Evolutionary conservation across 2,888 invertebrate genomes (phyloP).

Genomic region (Toxonevra muliebris): DNA sequence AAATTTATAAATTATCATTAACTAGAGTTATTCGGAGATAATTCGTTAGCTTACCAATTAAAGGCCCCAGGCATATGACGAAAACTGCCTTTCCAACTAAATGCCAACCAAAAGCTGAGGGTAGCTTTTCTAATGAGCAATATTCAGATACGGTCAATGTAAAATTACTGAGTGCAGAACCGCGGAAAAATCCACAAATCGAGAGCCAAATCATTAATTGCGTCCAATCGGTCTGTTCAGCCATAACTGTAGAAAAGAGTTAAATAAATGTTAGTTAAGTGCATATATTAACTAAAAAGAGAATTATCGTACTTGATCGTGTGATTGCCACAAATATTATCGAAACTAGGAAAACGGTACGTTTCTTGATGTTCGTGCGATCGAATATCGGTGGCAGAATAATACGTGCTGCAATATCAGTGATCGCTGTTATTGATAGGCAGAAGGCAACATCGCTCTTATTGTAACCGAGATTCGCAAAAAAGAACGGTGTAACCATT

Average conservation of each 20-base stretch:
- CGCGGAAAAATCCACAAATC: conserved; percentile 81
- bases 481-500: conserved; percentile 77
- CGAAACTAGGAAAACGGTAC: conserved; percentile 77
- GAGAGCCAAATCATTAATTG: conserved; percentile 76
- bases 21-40: not conserved
- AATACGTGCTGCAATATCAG: conserved; percentile 78
- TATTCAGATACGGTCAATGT: conserved; percentile 82
- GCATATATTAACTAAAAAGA: not conserved
- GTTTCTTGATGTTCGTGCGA: conserved; percentile 73
- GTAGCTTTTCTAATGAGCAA: conserved; percentile 76
- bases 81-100: conserved; percentile 80
- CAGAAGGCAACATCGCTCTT: conserved; percentile 77
- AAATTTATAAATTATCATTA: not conserved
- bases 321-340: conserved; percentile 77
- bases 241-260: conserved; percentile 71
- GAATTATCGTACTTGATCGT: conserved; percentile 73
- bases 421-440: conserved; percentile 77
- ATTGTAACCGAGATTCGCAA: conserved; percentile 71
- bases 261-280: not conserved
- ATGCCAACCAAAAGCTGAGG: conserved; percentile 80
- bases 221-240: conserved; percentile 77
- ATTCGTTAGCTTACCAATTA: conserved; percentile 69
- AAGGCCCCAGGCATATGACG: conserved; percentile 75
- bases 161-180: conserved; percentile 80
- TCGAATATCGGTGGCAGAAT: conserved; percentile 80